phyloP scores from a whole-genome alignment of 1,140 invertebrate species.

The Tetramorium alpestre region DNA sequence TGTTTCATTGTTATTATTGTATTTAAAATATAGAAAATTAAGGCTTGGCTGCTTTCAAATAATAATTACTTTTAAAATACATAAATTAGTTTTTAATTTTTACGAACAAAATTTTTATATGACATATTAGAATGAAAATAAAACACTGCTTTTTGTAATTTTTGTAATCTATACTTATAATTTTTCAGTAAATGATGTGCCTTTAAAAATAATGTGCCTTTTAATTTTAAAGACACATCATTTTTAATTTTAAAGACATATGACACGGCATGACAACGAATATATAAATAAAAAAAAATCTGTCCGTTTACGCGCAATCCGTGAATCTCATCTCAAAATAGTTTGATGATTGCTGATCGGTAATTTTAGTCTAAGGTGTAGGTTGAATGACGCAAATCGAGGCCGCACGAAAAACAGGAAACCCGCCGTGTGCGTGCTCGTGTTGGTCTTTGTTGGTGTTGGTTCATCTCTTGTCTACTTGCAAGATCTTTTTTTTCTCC shows the following conservation, averaged over 20 bases:
- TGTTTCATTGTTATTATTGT: neutral
- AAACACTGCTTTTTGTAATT: neutral
- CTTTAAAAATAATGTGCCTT: too few species aligned
- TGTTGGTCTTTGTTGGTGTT: neutral
- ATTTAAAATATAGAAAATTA: constrained; percentile 17
- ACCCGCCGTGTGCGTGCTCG: neutral
- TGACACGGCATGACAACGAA: neutral
- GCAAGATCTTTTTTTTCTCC: neutral
- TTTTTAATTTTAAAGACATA: neutral
- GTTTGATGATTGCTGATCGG: constrained; percentile 77
- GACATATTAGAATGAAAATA: neutral
- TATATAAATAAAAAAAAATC: constrained; percentile 9
- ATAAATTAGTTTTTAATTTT: neutral
- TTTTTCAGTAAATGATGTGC: neutral
- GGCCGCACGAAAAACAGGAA: constrained; percentile 77
- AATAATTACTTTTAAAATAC: neutral
- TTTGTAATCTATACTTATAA: neutral
- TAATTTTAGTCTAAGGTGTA: constrained; percentile 84
- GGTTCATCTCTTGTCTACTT: neutral
- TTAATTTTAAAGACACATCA: neutral
- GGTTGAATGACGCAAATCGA: constrained; percentile 80
- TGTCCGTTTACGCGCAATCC: constrained; percentile 22
- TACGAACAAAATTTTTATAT: neutral
- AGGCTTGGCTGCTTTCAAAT: neutral
- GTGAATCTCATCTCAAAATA: constrained; percentile 75